These are phyloP conservation scores for Catharus bicknelli DNA, from an alignment of 2,113 vertebrate species.

Conservation along the genomic window DNA sequence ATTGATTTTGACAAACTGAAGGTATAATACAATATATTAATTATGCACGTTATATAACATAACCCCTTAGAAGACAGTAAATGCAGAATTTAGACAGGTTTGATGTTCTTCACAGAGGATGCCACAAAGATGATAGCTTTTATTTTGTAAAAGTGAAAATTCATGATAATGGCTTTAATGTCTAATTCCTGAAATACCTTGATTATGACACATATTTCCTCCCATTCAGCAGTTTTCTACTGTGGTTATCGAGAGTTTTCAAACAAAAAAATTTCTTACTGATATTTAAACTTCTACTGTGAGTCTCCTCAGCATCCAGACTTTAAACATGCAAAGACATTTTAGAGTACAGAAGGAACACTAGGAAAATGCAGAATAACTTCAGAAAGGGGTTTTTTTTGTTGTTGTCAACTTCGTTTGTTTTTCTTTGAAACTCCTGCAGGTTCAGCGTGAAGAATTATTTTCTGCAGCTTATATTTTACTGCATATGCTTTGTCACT, in stretches of 20 bases:
- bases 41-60: not conserved
- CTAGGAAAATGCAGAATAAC: not conserved
- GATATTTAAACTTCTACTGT: not conserved
- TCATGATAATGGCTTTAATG: not conserved
- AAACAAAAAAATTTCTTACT: not conserved
- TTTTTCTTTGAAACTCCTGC: not conserved
- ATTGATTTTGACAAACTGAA: not conserved
- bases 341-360: not conserved
- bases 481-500: not conserved
- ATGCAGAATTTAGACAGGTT: not conserved
- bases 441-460: not conserved
- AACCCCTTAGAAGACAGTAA: not conserved
- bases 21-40: not conserved
- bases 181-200: not conserved
- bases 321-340: not conserved
- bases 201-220: not conserved
- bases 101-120: not conserved
- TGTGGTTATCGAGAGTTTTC: not conserved
- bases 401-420: not conserved
- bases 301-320: not conserved
- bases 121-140: not conserved
- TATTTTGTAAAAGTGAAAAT: not conserved
- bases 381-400: not conserved
- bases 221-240: not conserved
- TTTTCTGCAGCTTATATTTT: not conserved